These are phyloP conservation scores for Luperina nickerlii DNA, from an alignment of 2,888 invertebrate genomes.

Conservation along the genomic window DNA sequence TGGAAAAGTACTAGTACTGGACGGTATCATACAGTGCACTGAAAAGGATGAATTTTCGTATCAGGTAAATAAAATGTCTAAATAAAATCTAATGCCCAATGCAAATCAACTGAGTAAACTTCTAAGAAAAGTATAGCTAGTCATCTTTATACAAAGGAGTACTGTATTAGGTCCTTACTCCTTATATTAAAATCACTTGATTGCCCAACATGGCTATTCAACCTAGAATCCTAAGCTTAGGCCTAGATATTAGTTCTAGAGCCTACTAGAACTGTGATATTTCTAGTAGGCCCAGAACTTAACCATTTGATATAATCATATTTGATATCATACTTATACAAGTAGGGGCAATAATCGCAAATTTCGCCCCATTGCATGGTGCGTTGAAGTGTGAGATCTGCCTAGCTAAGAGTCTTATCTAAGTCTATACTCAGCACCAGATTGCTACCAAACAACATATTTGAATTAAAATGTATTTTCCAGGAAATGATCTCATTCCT, in stretches of 20 bases:
- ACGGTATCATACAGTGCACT: conserved; percentile 99
- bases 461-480: conserved; percentile 34
- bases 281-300: background rate
- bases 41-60: conserved; percentile 99
- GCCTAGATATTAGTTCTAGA: background rate
- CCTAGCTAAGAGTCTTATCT: background rate
- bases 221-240: background rate
- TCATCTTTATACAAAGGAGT: too few relatives aligned
- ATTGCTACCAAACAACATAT: background rate
- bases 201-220: background rate
- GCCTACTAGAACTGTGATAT: background rate
- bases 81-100: background rate
- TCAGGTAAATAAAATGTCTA: conserved; percentile 88
- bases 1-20: conserved; percentile 96
- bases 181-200: too few relatives aligned
- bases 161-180: background rate
- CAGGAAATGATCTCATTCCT: conserved; percentile 98
- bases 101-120: background rate
- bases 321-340: background rate
- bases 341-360: background rate
- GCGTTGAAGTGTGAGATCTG: too few relatives aligned
- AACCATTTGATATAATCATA: background rate
- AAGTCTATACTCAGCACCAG: background rate
- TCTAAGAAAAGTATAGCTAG: background rate
- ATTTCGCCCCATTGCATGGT: background rate